phyloP scores from a whole-genome alignment of 2,888 invertebrate species.

The Archaeoteleia sp. region DNA sequence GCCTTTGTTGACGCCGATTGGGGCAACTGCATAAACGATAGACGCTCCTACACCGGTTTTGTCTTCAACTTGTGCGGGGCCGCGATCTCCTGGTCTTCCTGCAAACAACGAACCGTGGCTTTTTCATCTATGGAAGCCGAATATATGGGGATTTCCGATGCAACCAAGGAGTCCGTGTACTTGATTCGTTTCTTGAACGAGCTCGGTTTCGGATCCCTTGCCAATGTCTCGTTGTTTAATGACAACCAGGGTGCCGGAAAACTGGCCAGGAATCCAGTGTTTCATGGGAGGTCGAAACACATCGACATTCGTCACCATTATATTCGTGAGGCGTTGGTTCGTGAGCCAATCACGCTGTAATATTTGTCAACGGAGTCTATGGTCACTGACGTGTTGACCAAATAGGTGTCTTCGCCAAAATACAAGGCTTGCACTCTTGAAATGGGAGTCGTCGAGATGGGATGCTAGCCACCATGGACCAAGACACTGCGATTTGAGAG shows the following conservation, averaged over 20 bases:
- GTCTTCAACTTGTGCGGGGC: slow-evolving; percentile 24
- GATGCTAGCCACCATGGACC: not conserved
- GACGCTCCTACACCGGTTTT: slow-evolving; percentile 40
- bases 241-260: slow-evolving; percentile 25
- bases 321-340: slow-evolving; percentile 2
- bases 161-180: slow-evolving; percentile 40
- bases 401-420: not conserved
- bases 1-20: slow-evolving; percentile 57
- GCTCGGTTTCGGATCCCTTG: slow-evolving; percentile 1
- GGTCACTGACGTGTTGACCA: slow-evolving; percentile 12
- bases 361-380: slow-evolving; percentile 14
- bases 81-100: slow-evolving; percentile 38
- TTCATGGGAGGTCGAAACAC: slow-evolving; percentile 12
- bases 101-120: slow-evolving; percentile 38
- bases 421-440: not conserved
- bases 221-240: slow-evolving; percentile 1
- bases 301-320: slow-evolving; percentile 20
- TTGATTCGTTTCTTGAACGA: slow-evolving; percentile 21
- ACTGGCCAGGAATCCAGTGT: slow-evolving; percentile 9
- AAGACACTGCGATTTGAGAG: not conserved
- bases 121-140: too few relatives aligned
- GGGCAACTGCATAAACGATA: slow-evolving; percentile 18
- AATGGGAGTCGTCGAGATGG: too few relatives aligned
- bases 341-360: not conserved
- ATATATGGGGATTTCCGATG: too few relatives aligned